Evolutionary conservation across 2,797 vertebrate genomes (phyloP).

Genomic region (Ambastaia sidthimunki): DNA sequence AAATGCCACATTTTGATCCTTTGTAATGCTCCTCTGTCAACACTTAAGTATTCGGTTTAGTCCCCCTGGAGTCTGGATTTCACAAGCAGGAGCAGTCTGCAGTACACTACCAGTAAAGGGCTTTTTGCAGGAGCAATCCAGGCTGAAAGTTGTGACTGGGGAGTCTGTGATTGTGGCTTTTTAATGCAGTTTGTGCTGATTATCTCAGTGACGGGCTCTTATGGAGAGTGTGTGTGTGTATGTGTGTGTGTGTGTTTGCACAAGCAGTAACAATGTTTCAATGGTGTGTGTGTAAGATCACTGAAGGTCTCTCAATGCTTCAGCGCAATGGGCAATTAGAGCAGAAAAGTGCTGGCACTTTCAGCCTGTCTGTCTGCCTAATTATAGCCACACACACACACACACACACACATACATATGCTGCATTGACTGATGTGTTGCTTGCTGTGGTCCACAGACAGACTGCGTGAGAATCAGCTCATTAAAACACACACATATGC

Average conservation of each 20-base stretch:
- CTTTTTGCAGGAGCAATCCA: background rate
- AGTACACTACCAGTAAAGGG: background rate
- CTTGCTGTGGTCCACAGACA: conserved; percentile 31
- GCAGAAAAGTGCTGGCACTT: conserved; percentile 52
- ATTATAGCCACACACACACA: conserved; percentile 37
- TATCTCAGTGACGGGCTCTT: conserved; percentile 22
- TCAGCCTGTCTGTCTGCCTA: conserved; percentile 49
- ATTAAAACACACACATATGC: conserved; percentile 26
- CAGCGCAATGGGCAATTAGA: conserved; percentile 52
- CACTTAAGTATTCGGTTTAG: conserved; percentile 6
- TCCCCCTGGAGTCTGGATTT: conserved; percentile 11
- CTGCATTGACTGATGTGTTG: conserved; percentile 38
- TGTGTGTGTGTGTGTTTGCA: conserved; percentile 20
- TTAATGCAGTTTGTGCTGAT: conserved; percentile 47
- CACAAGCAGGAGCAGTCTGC: background rate
- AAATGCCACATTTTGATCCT: conserved; percentile 24
- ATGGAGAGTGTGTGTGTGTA: conserved; percentile 10
- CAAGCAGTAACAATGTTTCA: conserved; percentile 26
- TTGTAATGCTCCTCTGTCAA: background rate
- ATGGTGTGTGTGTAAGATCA: conserved; percentile 25
- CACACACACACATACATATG: conserved; percentile 10
- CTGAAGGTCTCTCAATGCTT: conserved; percentile 43
- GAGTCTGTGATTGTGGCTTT: conserved; percentile 16
- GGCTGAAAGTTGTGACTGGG: conserved; percentile 19
- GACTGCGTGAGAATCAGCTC: conserved; percentile 34